Percentiles rank a stretch among this genome's conserved stretches.
Conservation (phyloP, 2,888 invertebrate species). For the Leucophenga montana region DNA sequence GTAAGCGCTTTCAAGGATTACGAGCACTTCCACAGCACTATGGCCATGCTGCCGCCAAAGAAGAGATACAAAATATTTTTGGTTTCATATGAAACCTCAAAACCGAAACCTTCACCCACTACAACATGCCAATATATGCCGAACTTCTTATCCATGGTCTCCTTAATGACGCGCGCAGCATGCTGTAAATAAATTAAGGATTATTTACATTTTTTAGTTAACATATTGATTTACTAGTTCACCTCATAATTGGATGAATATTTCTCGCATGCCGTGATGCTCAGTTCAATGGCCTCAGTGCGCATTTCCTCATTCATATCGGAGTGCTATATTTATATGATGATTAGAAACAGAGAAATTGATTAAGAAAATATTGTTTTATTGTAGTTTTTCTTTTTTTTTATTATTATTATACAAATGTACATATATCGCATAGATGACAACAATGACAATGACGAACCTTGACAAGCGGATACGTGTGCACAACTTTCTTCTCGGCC, state of each 20-base stretch:
- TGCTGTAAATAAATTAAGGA: too few species aligned
- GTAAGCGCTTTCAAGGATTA: conserved; percentile 24
- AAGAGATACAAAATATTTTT: conserved; percentile 90
- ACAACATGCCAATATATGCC: conserved; percentile 96
- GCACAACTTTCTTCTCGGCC: conserved; percentile 79
- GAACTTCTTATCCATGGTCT: conserved; percentile 95
- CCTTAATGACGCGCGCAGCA: conserved; percentile 95
- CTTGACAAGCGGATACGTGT: conserved; percentile 88
- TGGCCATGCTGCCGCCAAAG: conserved; percentile 92
- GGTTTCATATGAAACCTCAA: conserved; percentile 93
- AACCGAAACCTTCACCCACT: conserved; percentile 91
- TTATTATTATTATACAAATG: background rate
- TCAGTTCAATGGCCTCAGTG: conserved; percentile 90
- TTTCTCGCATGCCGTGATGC: conserved; percentile 95
- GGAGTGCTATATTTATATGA: conserved; percentile 82
- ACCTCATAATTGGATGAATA: conserved; percentile 88
- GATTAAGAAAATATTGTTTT: background rate
- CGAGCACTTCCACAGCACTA: conserved; percentile 91
- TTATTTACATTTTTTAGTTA: background rate
- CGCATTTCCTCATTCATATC: conserved; percentile 97
- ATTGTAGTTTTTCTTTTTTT: background rate
- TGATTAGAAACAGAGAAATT: background rate
- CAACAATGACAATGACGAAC: conserved; percentile 74
- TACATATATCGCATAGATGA: background rate
- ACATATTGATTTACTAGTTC: conserved; percentile 35